These are phyloP conservation scores for Syngnathus rostellatus DNA, from an alignment of 2,797 vertebrate genomes.

Conservation along the genomic window DNA sequence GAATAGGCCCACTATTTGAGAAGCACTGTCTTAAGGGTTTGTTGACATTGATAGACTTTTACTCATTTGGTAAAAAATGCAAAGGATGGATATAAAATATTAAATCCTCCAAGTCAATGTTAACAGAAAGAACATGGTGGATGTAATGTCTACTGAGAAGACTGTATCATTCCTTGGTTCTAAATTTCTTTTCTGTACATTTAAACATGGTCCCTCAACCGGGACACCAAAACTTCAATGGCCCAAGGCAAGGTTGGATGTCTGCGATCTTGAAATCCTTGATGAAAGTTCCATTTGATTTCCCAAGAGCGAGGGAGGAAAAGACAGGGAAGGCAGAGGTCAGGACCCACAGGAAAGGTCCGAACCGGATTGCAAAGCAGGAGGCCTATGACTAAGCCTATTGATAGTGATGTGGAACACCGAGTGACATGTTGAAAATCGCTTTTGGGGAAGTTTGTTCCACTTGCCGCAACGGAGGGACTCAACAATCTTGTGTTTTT, in stretches of 20 bases:
- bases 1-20: too few relatives aligned
- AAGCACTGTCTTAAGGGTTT: too few relatives aligned
- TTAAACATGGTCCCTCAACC: not conserved
- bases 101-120: too few relatives aligned
- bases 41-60: too few relatives aligned
- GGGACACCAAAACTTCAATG: not conserved
- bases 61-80: too few relatives aligned
- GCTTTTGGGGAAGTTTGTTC: conserved; percentile 1
- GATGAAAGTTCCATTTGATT: not conserved
- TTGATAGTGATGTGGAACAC: not conserved
- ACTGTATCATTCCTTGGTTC: not conserved
- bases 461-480: not conserved
- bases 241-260: not conserved
- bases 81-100: too few relatives aligned
- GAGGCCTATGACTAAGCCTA: not conserved
- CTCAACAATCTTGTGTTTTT: conserved; percentile 4
- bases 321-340: not conserved
- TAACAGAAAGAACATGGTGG: not conserved
- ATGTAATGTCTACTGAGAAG: not conserved
- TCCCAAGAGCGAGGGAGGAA: conserved; percentile 2
- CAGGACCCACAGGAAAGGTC: not conserved
- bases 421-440: conserved; percentile 4
- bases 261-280: not conserved
- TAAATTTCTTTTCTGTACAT: not conserved
- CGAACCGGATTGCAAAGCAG: not conserved